Conservation (phyloP, 2,797 vertebrate genomes). For the Falco rusticolus region DNA sequence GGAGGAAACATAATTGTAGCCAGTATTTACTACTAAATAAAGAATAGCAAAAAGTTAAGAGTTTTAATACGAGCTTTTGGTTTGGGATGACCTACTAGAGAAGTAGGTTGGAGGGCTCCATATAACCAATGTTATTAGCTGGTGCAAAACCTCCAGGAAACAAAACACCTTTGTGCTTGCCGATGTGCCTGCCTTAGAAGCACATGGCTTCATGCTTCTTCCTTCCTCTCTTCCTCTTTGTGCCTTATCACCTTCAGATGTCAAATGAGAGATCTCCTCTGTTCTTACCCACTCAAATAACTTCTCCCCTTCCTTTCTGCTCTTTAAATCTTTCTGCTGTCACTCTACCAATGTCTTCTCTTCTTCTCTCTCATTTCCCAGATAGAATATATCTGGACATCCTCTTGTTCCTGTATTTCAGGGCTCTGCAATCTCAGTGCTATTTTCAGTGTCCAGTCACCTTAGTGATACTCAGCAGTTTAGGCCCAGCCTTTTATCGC, state of each 20-base stretch:
- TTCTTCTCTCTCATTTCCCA: not conserved
- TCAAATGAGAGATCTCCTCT: not conserved
- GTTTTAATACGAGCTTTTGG: not conserved
- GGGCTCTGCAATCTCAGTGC: not conserved
- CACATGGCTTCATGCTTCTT: not conserved
- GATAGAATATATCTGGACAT: not conserved
- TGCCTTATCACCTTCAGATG: not conserved
- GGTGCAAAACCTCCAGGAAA: not conserved
- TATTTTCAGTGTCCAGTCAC: not conserved
- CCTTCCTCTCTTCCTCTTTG: not conserved
- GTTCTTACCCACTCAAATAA: not conserved
- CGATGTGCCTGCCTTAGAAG: not conserved
- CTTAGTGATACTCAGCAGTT: not conserved
- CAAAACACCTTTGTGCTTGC: not conserved
- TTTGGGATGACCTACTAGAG: not conserved
- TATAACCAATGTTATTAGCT: not conserved
- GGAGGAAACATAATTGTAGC: not conserved
- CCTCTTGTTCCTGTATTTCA: not conserved
- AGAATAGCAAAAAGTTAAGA: not conserved
- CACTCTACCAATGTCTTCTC: not conserved
- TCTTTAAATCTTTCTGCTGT: not conserved
- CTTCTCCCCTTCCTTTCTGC: not conserved
- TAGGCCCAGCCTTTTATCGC: not conserved
- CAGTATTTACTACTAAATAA: not conserved
- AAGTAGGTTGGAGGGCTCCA: not conserved